phyloP scores from a whole-genome alignment of 2,113 vertebrate species.

The Trogon melanurus region DNA sequence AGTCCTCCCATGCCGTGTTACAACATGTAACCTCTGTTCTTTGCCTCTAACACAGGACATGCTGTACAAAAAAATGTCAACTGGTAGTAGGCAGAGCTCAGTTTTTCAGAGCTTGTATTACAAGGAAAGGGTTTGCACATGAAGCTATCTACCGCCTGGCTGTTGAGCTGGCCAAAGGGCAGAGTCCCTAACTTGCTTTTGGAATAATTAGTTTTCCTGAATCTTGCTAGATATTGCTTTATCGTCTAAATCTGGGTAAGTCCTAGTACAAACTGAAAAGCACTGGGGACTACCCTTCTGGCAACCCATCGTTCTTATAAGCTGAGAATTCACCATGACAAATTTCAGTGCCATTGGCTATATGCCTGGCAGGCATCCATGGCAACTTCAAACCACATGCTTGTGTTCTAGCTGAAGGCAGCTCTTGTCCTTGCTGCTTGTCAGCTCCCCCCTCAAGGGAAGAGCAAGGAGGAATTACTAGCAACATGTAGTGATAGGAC shows the following conservation, averaged over 20 bases:
- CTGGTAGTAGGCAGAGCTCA: not conserved
- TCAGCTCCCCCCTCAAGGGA: not conserved
- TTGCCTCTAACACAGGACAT: not conserved
- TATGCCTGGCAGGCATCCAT: not conserved
- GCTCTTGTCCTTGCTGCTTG: slow-evolving; percentile 39
- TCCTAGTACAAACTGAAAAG: not conserved
- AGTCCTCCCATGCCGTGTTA: not conserved
- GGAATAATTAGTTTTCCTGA: not conserved
- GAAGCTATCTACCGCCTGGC: not conserved
- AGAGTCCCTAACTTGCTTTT: not conserved
- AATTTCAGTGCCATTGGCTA: not conserved
- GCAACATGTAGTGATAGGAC: not conserved
- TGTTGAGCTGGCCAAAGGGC: not conserved
- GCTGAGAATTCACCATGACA: not conserved
- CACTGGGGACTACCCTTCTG: not conserved
- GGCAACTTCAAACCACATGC: not conserved
- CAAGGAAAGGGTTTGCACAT: not conserved
- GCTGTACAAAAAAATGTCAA: not conserved
- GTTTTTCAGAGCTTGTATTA: not conserved
- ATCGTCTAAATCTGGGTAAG: not conserved
- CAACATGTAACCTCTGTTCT: not conserved
- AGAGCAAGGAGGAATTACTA: slow-evolving; percentile 16
- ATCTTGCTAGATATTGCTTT: not conserved
- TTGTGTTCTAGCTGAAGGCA: not conserved
- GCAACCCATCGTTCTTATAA: not conserved